Conservation (phyloP, 2,113 vertebrate species). For the Pipra filicauda region DNA sequence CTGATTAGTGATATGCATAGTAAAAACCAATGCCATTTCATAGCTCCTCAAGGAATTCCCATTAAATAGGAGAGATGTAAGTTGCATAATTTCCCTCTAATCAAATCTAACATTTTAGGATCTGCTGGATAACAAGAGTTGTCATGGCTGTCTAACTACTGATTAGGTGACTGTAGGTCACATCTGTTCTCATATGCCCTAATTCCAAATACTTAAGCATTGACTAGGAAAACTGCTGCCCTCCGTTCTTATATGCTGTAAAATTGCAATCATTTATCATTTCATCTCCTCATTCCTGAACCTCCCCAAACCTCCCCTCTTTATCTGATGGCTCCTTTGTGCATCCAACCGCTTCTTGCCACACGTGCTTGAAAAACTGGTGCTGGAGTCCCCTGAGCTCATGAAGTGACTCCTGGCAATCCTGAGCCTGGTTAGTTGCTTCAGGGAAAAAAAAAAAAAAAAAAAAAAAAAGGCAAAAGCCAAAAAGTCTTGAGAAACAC, state of each 20-base stretch:
- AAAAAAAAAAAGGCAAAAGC: background rate
- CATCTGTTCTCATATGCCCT: background rate
- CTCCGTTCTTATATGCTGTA: background rate
- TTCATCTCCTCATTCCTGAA: background rate
- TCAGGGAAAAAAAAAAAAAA: background rate
- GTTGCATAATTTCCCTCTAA: background rate
- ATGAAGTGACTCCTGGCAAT: rapidly evolving
- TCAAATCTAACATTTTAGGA: background rate
- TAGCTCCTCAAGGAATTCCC: background rate
- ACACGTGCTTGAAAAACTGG: background rate
- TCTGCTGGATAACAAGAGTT: background rate
- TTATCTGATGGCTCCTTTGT: background rate
- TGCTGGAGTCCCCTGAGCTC: background rate
- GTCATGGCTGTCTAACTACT: background rate
- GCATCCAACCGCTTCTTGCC: background rate
- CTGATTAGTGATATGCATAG: background rate
- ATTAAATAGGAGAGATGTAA: background rate
- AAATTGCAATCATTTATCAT: background rate
- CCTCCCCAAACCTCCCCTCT: background rate
- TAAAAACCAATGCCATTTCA: background rate
- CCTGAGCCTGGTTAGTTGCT: background rate
- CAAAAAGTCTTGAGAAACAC: background rate
- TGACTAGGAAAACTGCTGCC: background rate
- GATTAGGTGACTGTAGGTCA: background rate
- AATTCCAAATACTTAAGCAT: background rate